phyloP scores from a whole-genome alignment of 1,140 invertebrate genomes.

The Laodelphax striatellus region DNA sequence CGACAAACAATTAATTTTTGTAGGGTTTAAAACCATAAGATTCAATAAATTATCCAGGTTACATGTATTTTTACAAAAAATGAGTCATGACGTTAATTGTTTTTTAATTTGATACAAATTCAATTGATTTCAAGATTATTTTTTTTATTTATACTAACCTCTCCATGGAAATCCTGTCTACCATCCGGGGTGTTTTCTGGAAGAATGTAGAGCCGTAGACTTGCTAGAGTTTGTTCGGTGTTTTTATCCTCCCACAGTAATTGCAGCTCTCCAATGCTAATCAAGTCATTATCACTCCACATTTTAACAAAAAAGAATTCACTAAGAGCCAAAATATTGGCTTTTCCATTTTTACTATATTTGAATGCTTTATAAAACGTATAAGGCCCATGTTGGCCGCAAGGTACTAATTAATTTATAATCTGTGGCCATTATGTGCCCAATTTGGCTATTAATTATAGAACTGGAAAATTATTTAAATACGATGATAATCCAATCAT shows the following conservation, averaged over 20 bases:
- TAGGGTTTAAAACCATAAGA: no score
- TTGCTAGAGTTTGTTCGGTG: conserved; percentile 66
- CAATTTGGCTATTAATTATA: neutral
- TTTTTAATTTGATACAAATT: no score
- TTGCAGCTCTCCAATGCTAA: conserved; percentile 79
- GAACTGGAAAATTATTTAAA: neutral
- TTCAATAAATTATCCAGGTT: no score
- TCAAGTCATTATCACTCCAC: conserved; percentile 72
- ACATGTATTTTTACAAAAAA: no score
- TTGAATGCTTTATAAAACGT: conserved; percentile 82
- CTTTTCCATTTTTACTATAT: conserved; percentile 46
- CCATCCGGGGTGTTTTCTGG: conserved; percentile 89
- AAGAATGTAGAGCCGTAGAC: conserved; percentile 77
- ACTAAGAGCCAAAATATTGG: conserved; percentile 63
- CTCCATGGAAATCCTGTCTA: conserved; percentile 66
- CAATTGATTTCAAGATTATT: no score
- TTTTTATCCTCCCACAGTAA: conserved; percentile 80
- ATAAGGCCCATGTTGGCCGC: conserved; percentile 79
- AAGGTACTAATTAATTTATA: conserved; percentile 68
- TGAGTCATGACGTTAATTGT: no score
- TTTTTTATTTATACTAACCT: conserved; percentile 47
- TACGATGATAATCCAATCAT: neutral
- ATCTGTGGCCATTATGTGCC: conserved; percentile 17
- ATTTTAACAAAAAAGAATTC: conserved; percentile 89
- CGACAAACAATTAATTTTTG: no score